Percentiles rank a stretch among this genome's conserved stretches.
These are phyloP conservation scores for Antheraea yamamai DNA, from an alignment of 2,888 invertebrate genomes.

Conservation along the genomic window DNA sequence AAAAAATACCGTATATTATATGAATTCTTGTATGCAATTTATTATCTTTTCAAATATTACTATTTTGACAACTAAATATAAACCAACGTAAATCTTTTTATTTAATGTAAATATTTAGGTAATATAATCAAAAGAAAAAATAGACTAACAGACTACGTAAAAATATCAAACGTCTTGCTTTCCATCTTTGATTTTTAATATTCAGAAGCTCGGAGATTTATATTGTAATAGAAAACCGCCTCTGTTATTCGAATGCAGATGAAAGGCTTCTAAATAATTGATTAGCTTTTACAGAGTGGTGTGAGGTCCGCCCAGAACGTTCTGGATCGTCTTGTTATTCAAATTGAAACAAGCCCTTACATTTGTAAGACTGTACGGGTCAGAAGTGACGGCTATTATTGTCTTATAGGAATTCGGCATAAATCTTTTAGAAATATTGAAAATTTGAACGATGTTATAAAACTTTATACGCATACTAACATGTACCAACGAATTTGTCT, in stretches of 20 bases:
- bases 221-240: slow-evolving; percentile 33
- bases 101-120: no score
- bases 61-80: no score
- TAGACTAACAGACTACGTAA: neutral
- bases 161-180: neutral
- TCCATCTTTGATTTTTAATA: slow-evolving; percentile 3
- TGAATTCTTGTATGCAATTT: no score
- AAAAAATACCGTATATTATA: no score
- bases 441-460: neutral
- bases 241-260: slow-evolving; percentile 49
- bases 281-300: slow-evolving; percentile 56
- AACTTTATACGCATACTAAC: no score
- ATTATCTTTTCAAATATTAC: no score
- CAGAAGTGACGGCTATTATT: slow-evolving; percentile 30
- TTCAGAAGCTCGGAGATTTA: neutral
- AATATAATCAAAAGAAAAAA: no score
- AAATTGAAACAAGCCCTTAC: slow-evolving; percentile 54
- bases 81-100: no score
- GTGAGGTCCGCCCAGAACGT: slow-evolving; percentile 46
- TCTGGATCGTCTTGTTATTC: slow-evolving; percentile 58
- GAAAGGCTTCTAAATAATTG: slow-evolving; percentile 67
- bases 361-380: slow-evolving; percentile 52
- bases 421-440: slow-evolving; percentile 8
- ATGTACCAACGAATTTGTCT: no score
- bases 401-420: slow-evolving; percentile 23